These are phyloP conservation scores for Xiphias gladius DNA, from an alignment of 2,113 vertebrate species.

Conservation along the genomic window DNA sequence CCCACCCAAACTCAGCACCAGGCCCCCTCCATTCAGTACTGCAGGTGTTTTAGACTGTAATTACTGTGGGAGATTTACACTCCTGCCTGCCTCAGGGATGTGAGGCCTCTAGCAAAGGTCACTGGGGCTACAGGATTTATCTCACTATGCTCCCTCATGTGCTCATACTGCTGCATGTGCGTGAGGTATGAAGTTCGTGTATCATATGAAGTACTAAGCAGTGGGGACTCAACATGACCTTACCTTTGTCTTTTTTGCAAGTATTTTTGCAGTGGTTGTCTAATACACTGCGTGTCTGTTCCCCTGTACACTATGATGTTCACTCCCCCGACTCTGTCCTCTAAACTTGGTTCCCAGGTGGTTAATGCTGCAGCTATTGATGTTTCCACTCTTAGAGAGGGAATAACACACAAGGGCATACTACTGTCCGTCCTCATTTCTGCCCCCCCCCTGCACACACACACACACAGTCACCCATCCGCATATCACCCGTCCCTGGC, in stretches of 20 bases:
- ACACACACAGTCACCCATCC: slow-evolving; percentile 38
- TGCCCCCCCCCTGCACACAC: slow-evolving; percentile 6
- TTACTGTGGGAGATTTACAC: slow-evolving; percentile 85
- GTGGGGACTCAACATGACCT: slow-evolving; percentile 46
- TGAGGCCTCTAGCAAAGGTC: slow-evolving; percentile 83
- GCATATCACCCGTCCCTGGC: slow-evolving; percentile 43
- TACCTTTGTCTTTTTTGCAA: slow-evolving; percentile 60
- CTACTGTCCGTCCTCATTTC: slow-evolving; percentile 59
- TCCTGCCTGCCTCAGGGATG: slow-evolving; percentile 59
- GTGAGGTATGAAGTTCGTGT: slow-evolving; percentile 46
- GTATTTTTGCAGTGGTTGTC: slow-evolving; percentile 51
- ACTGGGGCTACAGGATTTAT: slow-evolving; percentile 84
- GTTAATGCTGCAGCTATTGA: slow-evolving; percentile 73
- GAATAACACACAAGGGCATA: slow-evolving; percentile 70
- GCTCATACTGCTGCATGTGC: slow-evolving; percentile 38
- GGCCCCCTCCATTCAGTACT: slow-evolving; percentile 34
- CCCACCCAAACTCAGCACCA: slow-evolving; percentile 30
- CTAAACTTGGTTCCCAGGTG: slow-evolving; percentile 69
- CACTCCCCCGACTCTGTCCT: slow-evolving; percentile 49
- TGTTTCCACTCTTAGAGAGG: slow-evolving; percentile 62
- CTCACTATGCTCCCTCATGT: slow-evolving; percentile 35
- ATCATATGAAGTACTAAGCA: slow-evolving; percentile 30
- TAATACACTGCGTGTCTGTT: slow-evolving; percentile 49
- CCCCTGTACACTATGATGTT: slow-evolving; percentile 50
- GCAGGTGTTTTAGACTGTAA: slow-evolving; percentile 70